Conservation (phyloP, 2,888 invertebrate species). For the Erebia aethiops region DNA sequence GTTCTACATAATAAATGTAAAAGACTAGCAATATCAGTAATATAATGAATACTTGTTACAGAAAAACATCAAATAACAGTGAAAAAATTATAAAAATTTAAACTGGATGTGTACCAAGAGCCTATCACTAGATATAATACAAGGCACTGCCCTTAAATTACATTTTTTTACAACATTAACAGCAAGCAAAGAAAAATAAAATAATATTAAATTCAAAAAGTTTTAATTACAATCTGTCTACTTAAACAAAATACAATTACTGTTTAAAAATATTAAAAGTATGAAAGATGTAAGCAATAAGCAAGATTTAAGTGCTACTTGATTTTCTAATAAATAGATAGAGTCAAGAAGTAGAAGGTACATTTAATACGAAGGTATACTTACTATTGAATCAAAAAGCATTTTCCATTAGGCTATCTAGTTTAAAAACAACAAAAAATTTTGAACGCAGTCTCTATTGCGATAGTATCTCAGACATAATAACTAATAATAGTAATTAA, state of each 20-base stretch:
- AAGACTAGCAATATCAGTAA: neutral
- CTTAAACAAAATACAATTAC: neutral
- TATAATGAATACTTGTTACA: neutral
- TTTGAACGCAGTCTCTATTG: constrained; percentile 19
- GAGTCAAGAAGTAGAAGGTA: neutral
- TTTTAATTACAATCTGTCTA: neutral
- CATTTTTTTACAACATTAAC: constrained; percentile 1
- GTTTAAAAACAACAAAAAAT: constrained; percentile 6
- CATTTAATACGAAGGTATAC: neutral
- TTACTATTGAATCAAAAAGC: neutral
- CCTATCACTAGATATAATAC: constrained; percentile 42
- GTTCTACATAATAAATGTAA: too few species aligned
- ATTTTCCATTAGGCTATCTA: constrained; percentile 1
- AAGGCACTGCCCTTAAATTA: constrained; percentile 68
- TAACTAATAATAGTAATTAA: neutral
- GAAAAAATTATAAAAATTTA: neutral
- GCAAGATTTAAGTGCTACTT: constrained; percentile 7
- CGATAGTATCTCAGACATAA: neutral
- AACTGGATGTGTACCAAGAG: neutral
- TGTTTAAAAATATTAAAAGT: too few species aligned
- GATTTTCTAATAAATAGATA: neutral
- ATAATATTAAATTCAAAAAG: neutral
- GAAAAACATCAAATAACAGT: neutral
- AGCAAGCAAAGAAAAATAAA: neutral
- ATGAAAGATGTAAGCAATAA: constrained; percentile 7